phyloP scores from a whole-genome alignment of 1,140 invertebrate species.

The Diuraphis noxia region DNA sequence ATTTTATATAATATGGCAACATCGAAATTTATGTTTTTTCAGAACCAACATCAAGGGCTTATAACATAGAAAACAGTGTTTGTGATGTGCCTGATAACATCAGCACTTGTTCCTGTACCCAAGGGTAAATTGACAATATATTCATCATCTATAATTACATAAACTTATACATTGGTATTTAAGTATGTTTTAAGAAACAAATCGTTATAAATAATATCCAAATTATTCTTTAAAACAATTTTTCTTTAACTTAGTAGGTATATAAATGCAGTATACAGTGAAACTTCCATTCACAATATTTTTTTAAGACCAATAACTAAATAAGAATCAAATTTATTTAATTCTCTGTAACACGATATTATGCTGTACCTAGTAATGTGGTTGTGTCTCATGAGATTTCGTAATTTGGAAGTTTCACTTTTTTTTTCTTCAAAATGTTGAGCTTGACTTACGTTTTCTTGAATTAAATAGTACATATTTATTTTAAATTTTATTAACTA shows the following conservation, averaged over 20 bases:
- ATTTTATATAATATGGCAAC: too few species aligned
- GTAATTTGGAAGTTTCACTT: too few species aligned
- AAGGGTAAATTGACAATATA: slow-evolving; percentile 24
- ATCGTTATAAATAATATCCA: neutral
- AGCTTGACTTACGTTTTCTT: neutral
- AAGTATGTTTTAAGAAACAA: neutral
- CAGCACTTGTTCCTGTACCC: slow-evolving; percentile 29
- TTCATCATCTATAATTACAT: neutral
- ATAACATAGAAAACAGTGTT: neutral
- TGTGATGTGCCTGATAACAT: slow-evolving; percentile 37
- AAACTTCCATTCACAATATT: too few species aligned
- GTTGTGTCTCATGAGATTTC: too few species aligned
- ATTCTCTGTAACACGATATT: too few species aligned
- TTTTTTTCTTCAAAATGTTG: too few species aligned
- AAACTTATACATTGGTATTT: too few species aligned
- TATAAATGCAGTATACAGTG: neutral
- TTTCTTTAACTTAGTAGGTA: neutral
- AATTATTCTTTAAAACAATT: neutral
- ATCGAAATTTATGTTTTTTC: neutral
- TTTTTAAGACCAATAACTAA: too few species aligned
- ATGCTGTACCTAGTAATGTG: too few species aligned
- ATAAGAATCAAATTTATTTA: too few species aligned
- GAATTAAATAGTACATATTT: neutral
- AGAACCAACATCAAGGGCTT: neutral
- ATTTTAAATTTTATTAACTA: neutral